Evolutionary conservation across 1,140 invertebrate species (phyloP), one percentile per base, ranked within the genome.

Genomic region (Cephus cinctus): DNA sequence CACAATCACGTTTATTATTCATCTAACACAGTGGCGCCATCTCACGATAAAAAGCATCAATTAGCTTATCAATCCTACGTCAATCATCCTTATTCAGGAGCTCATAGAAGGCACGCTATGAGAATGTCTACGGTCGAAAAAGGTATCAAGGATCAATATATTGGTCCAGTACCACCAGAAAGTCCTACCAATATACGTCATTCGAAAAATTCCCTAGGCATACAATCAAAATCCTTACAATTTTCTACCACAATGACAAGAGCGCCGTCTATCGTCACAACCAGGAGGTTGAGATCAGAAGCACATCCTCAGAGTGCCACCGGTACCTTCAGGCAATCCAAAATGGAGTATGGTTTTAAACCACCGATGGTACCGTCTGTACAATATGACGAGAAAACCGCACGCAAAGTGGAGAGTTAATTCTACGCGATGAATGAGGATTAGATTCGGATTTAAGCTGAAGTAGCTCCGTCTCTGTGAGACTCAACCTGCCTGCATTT

Each of bases 271-370:
- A 12, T 19, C 3, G 35, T 3, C 41, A 55, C 34, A 23, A 36
- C 8, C 46, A 63, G 12, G 60, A 67, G 30, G 52, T 65, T 4
- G 73, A 67, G 44, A 48, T 63, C n/a, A 60, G 77, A 73, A 54
- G 45, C 43, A 1, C 23, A 50, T 12, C 52, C 40, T 3, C 71
- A 71, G 34, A 65, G 68, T 2, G 66, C 77, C 9, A 80, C 79
- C 23, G 78, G 83, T 30, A 78, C 71, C 42, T 81, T 81, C 2
- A 81, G 81, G 50, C 85, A 83, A 49, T 76, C 88, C 0, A 84
- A 84, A 51, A 80, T 90, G 57, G 88, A 91, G 50, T 90, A 91
- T 58, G 88, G 87, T 0, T 90, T 91, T 50, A 88, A 88, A 56
- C 88, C 88, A 6, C 88, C 88, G 0, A 67, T 91, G 56, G 80